Base-by-base conservation (phyloP, 2,113 vertebrate species). In the Malurus alboscapulatus region DNA sequence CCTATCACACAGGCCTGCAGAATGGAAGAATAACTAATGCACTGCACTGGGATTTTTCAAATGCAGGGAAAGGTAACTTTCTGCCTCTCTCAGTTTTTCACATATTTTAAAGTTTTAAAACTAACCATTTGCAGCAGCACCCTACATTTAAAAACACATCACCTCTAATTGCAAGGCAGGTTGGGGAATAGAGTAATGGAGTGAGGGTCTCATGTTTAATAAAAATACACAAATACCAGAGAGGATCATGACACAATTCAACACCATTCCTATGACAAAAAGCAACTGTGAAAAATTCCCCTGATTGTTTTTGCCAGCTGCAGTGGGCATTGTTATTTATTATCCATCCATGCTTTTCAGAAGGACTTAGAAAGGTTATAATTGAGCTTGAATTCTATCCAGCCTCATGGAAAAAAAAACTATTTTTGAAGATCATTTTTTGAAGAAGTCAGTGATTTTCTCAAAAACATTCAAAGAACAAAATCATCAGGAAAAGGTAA, bases 331-430 rank as follows among this genome's bases (percentile, higher is more conserved):
- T 92, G 48, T 26, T 80, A n/a, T 59, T 86, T 81, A 88, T 29
- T 20, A 30, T n/a, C 22, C 42, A 40, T 21, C 42, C 22, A 55
- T 3, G 21, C 14, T 68, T n/a, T 82, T 0, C 6, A 1, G 2
- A 79, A 79, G n/a, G 32, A 78, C 77, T 91, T 48, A 44, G 0
- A 5, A 75, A 74, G 15, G 47, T 74, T 36, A 34, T 14, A 34
- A 73, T 18, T 58, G 30, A 90, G 51, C n/a, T 86, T 62, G 67
- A 92, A 91, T 72, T 63, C n/a, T 72, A 62, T 59, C n/a, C 27
- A 74, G 30, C 36, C 44, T 51, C 15, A 51, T 44, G 6, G 82
- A 68, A 83, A 89, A 72, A 75, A 8, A 0, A 1, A 76, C 32
- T 50, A 78, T 55, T 79, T 93, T 48, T 75, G 25, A 69, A 71